A percentile compares a stretch with the other conserved stretches of the same genome.
These are phyloP conservation scores for Hyposoter didymator DNA, from an alignment of 2,888 invertebrate genomes.

Conservation along the genomic window DNA sequence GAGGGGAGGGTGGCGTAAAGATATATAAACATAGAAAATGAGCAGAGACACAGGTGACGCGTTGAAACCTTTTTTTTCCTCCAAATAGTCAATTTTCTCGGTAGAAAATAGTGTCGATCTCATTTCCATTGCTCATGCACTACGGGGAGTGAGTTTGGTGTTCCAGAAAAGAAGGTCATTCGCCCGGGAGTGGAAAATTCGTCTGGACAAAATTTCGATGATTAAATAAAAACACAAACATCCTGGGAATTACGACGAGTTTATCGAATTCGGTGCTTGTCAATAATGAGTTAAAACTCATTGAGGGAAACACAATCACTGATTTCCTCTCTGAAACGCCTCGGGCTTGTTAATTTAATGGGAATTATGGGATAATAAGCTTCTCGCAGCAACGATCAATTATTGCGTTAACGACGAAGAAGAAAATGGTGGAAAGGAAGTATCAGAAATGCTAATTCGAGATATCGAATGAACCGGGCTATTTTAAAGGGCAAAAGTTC, in stretches of 20 bases:
- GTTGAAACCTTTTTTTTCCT: constrained; percentile 67
- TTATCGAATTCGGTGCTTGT: background rate
- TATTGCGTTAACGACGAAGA: constrained; percentile 35
- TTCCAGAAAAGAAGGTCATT: constrained; percentile 25
- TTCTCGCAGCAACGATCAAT: background rate
- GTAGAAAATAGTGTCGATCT: constrained; percentile 27
- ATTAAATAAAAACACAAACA: constrained; percentile 19
- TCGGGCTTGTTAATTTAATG: background rate
- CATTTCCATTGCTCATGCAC: background rate
- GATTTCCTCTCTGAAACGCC: background rate
- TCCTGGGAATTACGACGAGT: background rate
- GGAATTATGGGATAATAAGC: constrained; percentile 1
- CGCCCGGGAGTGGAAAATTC: background rate
- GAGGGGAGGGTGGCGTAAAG: constrained; percentile 23
- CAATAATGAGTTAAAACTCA: background rate
- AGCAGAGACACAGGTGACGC: constrained; percentile 72
- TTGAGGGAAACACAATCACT: background rate
- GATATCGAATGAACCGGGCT: constrained; percentile 49
- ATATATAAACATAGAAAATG: constrained; percentile 41
- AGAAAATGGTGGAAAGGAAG: constrained; percentile 25
- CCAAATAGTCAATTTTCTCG: constrained; percentile 73
- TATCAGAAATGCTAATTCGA: constrained; percentile 52
- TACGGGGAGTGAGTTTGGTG: background rate
- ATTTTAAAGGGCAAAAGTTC: constrained; percentile 55
- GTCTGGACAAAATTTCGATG: constrained; percentile 5